Conservation (phyloP, 2,113 vertebrate genomes). For the Rhabdornis inornatus region DNA sequence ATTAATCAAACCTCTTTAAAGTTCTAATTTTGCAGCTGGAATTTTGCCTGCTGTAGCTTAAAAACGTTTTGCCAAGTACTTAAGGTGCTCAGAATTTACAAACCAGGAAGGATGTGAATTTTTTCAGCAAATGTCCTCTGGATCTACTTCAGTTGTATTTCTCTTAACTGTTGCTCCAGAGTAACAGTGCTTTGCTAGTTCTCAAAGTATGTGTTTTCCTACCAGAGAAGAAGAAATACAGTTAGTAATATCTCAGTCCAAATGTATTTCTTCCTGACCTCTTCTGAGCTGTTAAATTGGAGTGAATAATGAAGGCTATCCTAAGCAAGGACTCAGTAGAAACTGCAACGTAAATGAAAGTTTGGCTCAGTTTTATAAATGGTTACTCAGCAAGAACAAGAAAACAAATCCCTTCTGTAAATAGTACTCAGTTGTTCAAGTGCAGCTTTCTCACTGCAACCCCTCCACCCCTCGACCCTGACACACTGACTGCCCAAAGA, state of each 20-base stretch:
- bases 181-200: background rate
- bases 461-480: accelerated
- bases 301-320: background rate
- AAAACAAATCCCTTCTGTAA: background rate
- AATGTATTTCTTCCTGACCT: background rate
- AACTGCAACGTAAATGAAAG: background rate
- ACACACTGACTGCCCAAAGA: background rate
- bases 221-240: background rate
- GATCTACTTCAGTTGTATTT: background rate
- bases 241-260: background rate
- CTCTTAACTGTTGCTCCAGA: background rate
- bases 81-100: background rate
- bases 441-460: background rate
- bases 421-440: background rate
- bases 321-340: background rate
- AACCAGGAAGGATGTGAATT: background rate
- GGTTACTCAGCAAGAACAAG: background rate
- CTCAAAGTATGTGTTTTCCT: background rate
- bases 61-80: background rate
- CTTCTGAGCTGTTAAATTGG: background rate
- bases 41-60: background rate
- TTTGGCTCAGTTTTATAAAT: background rate
- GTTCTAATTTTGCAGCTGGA: slow-evolving; percentile 22
- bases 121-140: background rate
- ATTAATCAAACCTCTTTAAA: slow-evolving; percentile 38